Percentiles rank a stretch among this genome's conserved stretches.
Evolutionary conservation across 2,797 vertebrate species (phyloP).

Genomic region (Hyperoplus immaculatus): DNA sequence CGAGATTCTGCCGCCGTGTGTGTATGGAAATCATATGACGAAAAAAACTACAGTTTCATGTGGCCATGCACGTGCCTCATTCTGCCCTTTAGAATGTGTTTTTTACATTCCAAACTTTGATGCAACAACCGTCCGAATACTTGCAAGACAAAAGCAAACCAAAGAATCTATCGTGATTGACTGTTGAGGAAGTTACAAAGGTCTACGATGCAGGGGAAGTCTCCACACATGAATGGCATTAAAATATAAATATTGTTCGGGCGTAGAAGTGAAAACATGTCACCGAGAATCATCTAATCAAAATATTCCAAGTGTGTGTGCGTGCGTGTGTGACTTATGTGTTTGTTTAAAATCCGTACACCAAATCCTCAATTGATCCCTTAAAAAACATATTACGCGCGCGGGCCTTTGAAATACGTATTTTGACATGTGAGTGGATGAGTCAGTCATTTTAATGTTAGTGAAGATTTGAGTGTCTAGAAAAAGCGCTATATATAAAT

Average conservation of each 20-base stretch:
- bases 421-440: conserved; percentile 27
- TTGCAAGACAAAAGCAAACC: background rate
- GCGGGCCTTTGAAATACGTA: conserved; percentile 1
- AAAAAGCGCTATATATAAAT: too few relatives aligned
- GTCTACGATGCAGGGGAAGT: conserved; percentile 73
- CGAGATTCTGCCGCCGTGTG: background rate
- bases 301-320: conserved; percentile 24
- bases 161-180: conserved; percentile 54
- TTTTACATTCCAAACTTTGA: conserved; percentile 15
- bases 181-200: conserved; percentile 85
- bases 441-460: background rate
- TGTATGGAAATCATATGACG: background rate
- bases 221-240: conserved; percentile 30
- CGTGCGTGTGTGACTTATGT: conserved; percentile 7
- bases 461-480: background rate
- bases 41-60: conserved; percentile 7
- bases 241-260: conserved; percentile 5
- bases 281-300: background rate
- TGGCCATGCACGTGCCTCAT: conserved; percentile 2
- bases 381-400: conserved; percentile 45
- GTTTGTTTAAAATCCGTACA: conserved; percentile 38
- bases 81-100: background rate
- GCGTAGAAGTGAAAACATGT: background rate
- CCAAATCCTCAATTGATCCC: conserved; percentile 23
- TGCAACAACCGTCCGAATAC: background rate